A percentile compares a stretch with the other conserved stretches of the same genome.
Conservation (phyloP, 1,140 invertebrate species). For the Dryas iulia region DNA sequence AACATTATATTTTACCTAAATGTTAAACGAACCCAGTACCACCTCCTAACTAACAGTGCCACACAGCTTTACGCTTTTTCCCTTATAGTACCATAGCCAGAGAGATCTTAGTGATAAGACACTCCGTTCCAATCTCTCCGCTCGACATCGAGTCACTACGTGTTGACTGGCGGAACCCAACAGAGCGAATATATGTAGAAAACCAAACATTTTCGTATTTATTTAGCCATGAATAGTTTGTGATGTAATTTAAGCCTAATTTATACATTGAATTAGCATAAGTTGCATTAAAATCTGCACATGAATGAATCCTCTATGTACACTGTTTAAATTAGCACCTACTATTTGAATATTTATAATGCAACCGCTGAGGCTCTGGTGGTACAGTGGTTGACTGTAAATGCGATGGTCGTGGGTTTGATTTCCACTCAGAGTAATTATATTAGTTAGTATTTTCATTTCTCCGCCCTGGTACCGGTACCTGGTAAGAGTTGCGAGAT, state of each 20-base stretch:
- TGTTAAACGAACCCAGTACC: no score
- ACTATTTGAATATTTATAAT: not conserved
- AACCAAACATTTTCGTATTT: not conserved
- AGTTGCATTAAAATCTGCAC: slow-evolving; percentile 3
- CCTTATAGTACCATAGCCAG: no score
- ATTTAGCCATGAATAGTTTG: not conserved
- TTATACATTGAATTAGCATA: not conserved
- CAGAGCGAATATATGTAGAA: no score
- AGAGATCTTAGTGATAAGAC: no score
- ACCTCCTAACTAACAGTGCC: no score
- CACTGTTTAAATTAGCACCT: not conserved
- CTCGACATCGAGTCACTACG: no score
- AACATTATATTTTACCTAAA: no score
- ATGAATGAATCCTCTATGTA: slow-evolving; percentile 1
- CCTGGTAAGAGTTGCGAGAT: no score
- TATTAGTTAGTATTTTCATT: not conserved
- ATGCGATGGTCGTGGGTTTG: not conserved
- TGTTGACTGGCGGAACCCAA: no score
- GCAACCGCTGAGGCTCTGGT: no score
- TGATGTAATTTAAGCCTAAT: not conserved
- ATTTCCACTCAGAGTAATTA: not conserved
- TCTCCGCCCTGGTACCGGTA: not conserved
- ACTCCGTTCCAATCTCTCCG: no score
- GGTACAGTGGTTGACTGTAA: not conserved
- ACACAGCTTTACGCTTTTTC: no score